Base-by-base conservation (phyloP, 2,888 invertebrate genomes). In the Eupithecia tripunctaria region DNA sequence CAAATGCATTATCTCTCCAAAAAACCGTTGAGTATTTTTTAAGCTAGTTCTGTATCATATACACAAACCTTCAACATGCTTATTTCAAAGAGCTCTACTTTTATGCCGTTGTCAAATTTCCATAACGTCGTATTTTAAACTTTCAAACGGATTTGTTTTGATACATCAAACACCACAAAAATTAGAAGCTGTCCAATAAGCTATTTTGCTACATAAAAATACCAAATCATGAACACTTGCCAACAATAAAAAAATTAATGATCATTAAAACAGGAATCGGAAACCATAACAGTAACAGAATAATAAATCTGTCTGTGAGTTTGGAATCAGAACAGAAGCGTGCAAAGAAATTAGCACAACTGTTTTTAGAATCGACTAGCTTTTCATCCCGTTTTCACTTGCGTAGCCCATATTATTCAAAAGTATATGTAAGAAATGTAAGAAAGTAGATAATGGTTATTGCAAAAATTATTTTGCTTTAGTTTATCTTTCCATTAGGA, bases 321-420 rank as follows among this genome's bases (percentile, higher is more conserved):
- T 70, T 21, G 32, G 72, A 82, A 81, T 84, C 84, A 81, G 82
- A 84, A 84, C 85, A 79, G 77, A 68, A 60, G 74, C 74, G 79
- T 60, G 67, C 65, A 60, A 66, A 70, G 65, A 80, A 86, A 82
- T 81, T 81, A 80, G 85, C 80, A 76, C 84, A 68, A 72, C 78
- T 81, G 81, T 78, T 80, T 81, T 81, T 78, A 78, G 79, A 76
- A 62, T 66, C 2, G 6, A 21, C 38, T 64, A 38, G 64, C 7
- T 14, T 63, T 38, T 64, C n/a, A 15, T 21, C 14, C 14, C 29
- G 27, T 60, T 14, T 64, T 38, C 14, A 63, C 36, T 38, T 10
- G 14, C 36, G 63, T 32, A n/a, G 10, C 62, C n/a, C 18, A 32
- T 7, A 60, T 60, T 18, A 7, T 18, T n/a, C n/a, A n/a, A n/a